Evolutionary conservation across 2,888 invertebrate genomes (phyloP).

Genomic region (Geophilus truncorum): DNA sequence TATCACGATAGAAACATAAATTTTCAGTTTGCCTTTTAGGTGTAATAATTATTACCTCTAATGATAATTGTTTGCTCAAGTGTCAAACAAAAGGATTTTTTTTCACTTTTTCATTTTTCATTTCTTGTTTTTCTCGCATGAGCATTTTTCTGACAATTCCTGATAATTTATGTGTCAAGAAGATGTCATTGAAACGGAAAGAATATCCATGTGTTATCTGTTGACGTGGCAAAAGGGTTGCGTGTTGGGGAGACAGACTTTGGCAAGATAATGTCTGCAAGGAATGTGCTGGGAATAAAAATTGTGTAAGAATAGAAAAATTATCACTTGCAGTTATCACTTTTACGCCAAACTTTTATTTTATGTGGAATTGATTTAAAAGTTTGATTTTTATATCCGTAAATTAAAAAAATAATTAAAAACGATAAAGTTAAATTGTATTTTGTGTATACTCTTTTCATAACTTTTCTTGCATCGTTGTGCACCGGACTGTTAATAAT

Average conservation of each 20-base stretch:
- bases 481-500: neutral
- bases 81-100: neutral
- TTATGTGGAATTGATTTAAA: neutral
- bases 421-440: too few relatives aligned
- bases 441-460: neutral
- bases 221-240: neutral
- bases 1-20: neutral
- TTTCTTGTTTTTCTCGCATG: neutral
- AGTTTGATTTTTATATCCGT: neutral
- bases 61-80: neutral
- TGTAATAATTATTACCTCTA: neutral
- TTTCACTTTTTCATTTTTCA: neutral
- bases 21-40: neutral
- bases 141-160: neutral
- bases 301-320: neutral
- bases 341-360: neutral
- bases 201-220: neutral
- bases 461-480: neutral
- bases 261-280: neutral
- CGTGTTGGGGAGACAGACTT: neutral
- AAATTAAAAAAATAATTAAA: too few relatives aligned
- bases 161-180: neutral
- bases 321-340: neutral
- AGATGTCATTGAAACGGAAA: neutral
- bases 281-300: neutral